Evolutionary conservation across 2,113 vertebrate genomes (phyloP).

Genomic region (Numida meleagris): DNA sequence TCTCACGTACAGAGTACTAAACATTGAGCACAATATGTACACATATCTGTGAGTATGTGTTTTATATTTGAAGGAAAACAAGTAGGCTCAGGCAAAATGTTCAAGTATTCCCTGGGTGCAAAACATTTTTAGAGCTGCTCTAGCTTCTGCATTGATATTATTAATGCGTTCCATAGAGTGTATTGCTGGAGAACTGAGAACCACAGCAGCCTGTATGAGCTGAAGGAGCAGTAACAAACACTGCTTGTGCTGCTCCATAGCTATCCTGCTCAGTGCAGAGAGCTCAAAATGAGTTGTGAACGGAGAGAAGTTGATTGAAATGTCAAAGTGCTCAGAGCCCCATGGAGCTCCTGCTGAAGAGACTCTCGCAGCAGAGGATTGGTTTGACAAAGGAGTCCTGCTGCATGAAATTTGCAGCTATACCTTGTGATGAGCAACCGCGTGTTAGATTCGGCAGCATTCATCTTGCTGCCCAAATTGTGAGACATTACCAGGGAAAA

Average conservation of each 20-base stretch:
- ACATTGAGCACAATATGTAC: not conserved
- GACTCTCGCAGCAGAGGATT: not conserved
- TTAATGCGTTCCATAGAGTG: not conserved
- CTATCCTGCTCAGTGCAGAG: not conserved
- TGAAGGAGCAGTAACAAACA: accelerated
- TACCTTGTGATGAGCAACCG: conserved; percentile 14
- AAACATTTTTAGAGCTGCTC: not conserved
- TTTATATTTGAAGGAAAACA: not conserved
- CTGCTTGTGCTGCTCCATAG: not conserved
- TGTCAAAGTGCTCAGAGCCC: conserved; percentile 50
- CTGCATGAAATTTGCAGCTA: conserved; percentile 7
- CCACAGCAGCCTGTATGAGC: accelerated
- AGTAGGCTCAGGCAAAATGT: not conserved
- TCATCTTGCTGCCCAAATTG: not conserved
- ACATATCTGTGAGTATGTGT: not conserved
- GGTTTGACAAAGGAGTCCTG: conserved; percentile 34
- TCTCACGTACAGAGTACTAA: not conserved
- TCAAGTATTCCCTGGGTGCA: not conserved
- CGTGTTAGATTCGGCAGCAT: not conserved
- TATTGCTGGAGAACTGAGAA: not conserved
- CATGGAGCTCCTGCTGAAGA: not conserved
- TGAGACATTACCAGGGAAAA: not conserved
- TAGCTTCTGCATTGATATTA: not conserved
- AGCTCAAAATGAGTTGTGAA: not conserved
- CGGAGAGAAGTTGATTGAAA: conserved; percentile 36